Evolutionary conservation across 2,113 vertebrate species (phyloP).

Genomic region (Passerina amoena): DNA sequence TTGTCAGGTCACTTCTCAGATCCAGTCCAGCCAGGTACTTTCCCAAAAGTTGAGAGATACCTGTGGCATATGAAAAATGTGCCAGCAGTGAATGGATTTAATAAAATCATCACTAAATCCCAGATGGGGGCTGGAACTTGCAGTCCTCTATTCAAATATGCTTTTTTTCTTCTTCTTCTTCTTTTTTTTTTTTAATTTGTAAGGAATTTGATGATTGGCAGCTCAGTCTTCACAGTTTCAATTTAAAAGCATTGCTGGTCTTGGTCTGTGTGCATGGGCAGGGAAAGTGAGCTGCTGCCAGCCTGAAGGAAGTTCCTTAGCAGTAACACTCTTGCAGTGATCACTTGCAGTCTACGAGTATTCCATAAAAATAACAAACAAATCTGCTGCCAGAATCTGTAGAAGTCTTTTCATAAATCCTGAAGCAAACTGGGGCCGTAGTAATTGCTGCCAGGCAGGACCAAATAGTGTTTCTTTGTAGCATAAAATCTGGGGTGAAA

Average conservation of each 20-base stretch:
- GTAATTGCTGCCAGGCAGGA: neutral
- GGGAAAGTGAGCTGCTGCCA: neutral
- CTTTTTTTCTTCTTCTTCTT: neutral
- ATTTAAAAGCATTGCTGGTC: neutral
- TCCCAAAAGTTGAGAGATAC: neutral
- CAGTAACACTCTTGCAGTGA: neutral
- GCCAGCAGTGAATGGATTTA: neutral
- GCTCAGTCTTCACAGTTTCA: neutral
- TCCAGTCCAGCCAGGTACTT: neutral
- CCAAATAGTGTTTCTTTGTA: neutral
- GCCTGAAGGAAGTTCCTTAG: neutral
- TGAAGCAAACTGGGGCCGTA: neutral
- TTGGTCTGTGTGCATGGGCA: neutral
- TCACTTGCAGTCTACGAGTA: neutral
- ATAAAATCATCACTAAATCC: neutral
- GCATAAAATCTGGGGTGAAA: neutral
- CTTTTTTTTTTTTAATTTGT: neutral
- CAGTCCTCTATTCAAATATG: neutral
- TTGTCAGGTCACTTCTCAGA: neutral
- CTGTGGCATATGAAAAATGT: neutral
- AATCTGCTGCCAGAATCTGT: neutral
- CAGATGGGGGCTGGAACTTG: neutral
- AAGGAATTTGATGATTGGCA: neutral
- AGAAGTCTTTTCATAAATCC: neutral
- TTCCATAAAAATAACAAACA: slow-evolving; percentile 21